Evolutionary conservation across 92 coral and sea anemone genomes (phyloP).

Genomic region (Hydrozoanthus gracilis): DNA sequence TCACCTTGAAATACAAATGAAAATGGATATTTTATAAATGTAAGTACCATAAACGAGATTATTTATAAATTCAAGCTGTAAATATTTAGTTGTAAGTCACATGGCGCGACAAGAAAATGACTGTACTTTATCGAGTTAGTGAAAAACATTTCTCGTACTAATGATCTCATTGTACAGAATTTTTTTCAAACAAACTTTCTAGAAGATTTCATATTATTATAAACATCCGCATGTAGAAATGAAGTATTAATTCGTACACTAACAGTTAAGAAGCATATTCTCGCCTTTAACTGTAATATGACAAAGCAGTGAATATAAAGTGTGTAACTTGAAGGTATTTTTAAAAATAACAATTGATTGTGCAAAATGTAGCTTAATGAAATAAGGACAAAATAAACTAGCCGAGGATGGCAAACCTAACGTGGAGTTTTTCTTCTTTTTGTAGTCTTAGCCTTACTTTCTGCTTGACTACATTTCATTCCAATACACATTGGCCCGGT

Average conservation of each 20-base stretch:
- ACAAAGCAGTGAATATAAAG: background rate
- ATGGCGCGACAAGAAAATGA: background rate
- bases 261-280: background rate
- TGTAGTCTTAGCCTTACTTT: no score
- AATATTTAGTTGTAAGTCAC: background rate
- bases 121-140: background rate
- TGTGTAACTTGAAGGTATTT: slow-evolving; percentile 3
- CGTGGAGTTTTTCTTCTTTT: no score
- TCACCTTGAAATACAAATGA: background rate
- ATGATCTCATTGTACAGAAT: background rate
- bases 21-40: slow-evolving; percentile 29
- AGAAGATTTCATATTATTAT: background rate
- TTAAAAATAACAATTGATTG: background rate
- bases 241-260: background rate
- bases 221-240: background rate
- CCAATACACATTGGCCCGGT: no score
- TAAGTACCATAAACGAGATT: slow-evolving; percentile 4
- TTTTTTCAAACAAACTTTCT: background rate
- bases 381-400: background rate
- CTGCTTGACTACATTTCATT: no score
- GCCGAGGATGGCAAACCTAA: no score
- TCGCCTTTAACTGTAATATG: background rate
- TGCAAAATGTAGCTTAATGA: background rate
- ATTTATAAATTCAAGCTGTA: slow-evolving; percentile 43
- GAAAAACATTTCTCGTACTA: background rate